Base-by-base conservation (phyloP, 2,888 invertebrate genomes). In the Synanthedon tipuliformis region DNA sequence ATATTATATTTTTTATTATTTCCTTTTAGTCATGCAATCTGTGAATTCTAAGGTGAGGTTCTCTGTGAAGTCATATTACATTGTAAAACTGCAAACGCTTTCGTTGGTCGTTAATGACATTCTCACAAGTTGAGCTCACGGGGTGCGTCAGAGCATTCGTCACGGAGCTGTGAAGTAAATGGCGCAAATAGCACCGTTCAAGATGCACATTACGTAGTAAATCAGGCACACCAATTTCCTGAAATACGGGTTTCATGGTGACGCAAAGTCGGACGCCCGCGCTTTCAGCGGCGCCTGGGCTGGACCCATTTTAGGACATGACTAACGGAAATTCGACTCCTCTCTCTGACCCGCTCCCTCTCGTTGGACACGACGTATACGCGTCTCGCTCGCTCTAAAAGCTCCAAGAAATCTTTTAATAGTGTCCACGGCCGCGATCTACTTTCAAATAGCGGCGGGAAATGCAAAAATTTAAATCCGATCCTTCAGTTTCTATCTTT, bases 281-380 rank as follows among this genome's bases (percentile, higher is more conserved):
- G 84, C 86, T 81, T 83, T 83, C 84, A 82, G 83, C 87, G 83
- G 86, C 84, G 88, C 90, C 88, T 84, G 83, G 78, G 83, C 79
- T 88, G 88, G 83, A 84, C 88, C 91, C 91, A 90, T 91, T 90
- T 91, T 91, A 91, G 91, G 91, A 90, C 90, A 91, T 89, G 88
- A 90, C 89, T 89, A 88, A 88, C 87, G 88, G 90, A 91, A 91
- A 91, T 90, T 88, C 87, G 89, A 89, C 84, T 84, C 87, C 86
- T 81, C 83, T 81, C 77, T 82, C 81, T 73, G 76, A 66, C 80
- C 78, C 77, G 85, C 77, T 87, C 87, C 62, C 82, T 82, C 87
- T 75, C 79, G 80, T 73, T 78, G 78, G 81, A 76, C 66, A 73
- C 67, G 69, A 60, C 64, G 70, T 81, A 63, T 71, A 68, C 56